Evolutionary conservation across 2,888 invertebrate species (phyloP), one percentile per base, ranked within the genome.

Genomic region (Drosophila kanekoi): DNA sequence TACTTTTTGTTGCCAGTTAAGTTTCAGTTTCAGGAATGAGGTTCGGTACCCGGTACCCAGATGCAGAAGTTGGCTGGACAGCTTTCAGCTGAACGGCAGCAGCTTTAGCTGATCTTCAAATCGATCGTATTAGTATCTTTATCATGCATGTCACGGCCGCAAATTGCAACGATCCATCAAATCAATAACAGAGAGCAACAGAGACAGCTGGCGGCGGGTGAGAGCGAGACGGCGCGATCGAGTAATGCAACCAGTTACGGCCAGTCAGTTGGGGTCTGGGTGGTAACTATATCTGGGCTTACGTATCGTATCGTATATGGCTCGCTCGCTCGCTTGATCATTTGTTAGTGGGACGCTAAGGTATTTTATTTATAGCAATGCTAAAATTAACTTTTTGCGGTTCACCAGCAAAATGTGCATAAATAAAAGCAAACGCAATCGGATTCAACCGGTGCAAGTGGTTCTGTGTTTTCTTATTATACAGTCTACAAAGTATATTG

Each of bases 141-240:
- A 89, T 90, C 89, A 80, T 61, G 81, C 79, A 75, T 87, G 90
- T 81, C 90, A 76, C 61, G 77, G 72, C 60, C 72, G 69, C 78
- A 85, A 89, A 85, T 89, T 87, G 81, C 85, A 80, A 78, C 89
- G 83, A 89, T 89, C 89, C 83, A 89, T 89, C 90, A 89, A 84
- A 73, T 70, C 48, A 64, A 63, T 64, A 60, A 57, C 41, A 37
- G 54, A 35, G 20, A 16, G 33, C 43, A n/a, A 45, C 14, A 13
- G 11, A 45, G 43, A 44, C 23, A 45, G 45, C 23, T 9, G 43
- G 9, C 28, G n/a, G 14, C 35, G 53, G 14, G 35, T 18, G 43
- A 53, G 20, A 45, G 33, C 28, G 14, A 49, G 47, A 47, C 23
- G 56, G 20, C 9, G 16, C 33, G 8, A 2, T 14, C 41, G 45